phyloP scores from a whole-genome alignment of 2,888 invertebrate genomes.

The Cephus rjabovi region DNA sequence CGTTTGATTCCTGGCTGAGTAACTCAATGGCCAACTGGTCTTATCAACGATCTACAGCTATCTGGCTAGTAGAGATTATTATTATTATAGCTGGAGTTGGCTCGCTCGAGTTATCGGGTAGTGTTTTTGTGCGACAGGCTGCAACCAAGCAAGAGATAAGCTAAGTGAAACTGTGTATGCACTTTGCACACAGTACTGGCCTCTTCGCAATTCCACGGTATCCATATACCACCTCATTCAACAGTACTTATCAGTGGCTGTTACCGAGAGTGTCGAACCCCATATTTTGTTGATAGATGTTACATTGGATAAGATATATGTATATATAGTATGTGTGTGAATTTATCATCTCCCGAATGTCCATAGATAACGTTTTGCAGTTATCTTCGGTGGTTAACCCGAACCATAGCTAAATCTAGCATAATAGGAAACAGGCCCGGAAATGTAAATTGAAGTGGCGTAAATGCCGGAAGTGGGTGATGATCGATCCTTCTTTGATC shows the following conservation, averaged over 20 bases:
- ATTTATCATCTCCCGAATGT: not conserved
- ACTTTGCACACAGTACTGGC: conserved; percentile 17
- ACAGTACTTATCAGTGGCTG: not conserved
- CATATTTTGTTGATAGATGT: not conserved
- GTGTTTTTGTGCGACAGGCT: conserved; percentile 19
- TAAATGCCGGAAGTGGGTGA: not conserved
- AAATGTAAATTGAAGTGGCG: not conserved
- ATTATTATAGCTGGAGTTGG: not conserved
- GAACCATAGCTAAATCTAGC: not conserved
- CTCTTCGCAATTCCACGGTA: not conserved
- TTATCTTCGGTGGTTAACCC: not conserved
- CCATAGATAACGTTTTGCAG: not conserved
- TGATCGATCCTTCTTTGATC: not conserved
- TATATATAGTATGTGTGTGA: not conserved
- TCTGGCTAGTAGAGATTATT: not conserved
- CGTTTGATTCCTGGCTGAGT: not conserved
- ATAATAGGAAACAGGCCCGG: not conserved
- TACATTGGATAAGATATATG: not conserved
- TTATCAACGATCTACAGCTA: not conserved
- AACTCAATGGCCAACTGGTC: not conserved
- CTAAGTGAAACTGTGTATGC: conserved; percentile 40
- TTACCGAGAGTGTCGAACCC: not conserved
- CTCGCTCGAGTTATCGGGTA: conserved; percentile 11
- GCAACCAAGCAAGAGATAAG: conserved; percentile 33
- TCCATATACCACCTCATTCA: not conserved